phyloP scores from a whole-genome alignment of 2,797 vertebrate species.

The Eurystomus glaucurus region DNA sequence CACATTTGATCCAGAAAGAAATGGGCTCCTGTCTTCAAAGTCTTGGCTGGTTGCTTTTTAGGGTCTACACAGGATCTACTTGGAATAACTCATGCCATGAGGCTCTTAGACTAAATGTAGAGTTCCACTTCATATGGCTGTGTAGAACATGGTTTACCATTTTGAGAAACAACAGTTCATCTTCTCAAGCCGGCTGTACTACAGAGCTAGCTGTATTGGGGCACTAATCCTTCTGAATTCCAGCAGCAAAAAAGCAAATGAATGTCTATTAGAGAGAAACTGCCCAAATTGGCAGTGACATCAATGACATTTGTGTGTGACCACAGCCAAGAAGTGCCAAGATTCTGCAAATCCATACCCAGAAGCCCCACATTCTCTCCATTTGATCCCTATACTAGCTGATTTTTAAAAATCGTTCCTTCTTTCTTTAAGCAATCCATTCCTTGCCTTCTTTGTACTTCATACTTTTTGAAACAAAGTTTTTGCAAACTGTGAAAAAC shows the following conservation, averaged over 20 bases:
- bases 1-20: neutral
- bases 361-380: neutral
- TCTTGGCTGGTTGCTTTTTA: neutral
- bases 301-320: neutral
- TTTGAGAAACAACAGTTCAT: neutral
- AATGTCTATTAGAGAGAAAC: neutral
- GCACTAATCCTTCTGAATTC: neutral
- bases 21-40: neutral
- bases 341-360: neutral
- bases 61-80: neutral
- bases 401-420: neutral
- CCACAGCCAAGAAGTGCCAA: neutral
- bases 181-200: neutral
- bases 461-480: fast-evolving
- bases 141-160: neutral
- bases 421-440: neutral
- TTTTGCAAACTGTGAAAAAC: neutral
- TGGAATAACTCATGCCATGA: neutral
- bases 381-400: fast-evolving
- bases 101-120: neutral
- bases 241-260: neutral
- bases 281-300: neutral
- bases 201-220: neutral
- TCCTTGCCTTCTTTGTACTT: neutral
- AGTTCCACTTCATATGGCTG: fast-evolving